Base-by-base conservation (phyloP, 1,140 invertebrate species). In the Drosophila pallidifrons region DNA sequence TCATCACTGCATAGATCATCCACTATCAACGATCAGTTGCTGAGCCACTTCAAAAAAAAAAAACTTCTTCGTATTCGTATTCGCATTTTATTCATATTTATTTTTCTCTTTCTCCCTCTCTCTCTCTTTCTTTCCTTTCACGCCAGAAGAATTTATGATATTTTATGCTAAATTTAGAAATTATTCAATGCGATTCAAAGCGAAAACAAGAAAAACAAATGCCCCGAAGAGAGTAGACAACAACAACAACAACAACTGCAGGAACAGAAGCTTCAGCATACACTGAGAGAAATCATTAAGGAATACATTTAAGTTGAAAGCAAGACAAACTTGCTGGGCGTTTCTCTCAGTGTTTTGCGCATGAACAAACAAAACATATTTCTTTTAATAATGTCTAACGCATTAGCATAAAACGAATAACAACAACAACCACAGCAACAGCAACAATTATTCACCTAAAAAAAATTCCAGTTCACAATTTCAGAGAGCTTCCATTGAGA, bases 81-180 rank as follows among this genome's bases (percentile, higher is more conserved):
- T 64, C 41, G n/a, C 49, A 52, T 41, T 77, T 71, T 78, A 81
- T 87, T 79, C 67, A 81, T 79, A 76, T 25, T 25, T 25, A 77
- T 79, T 77, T 75, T 59, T 16, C 52, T 59, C 59, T 52, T 35
- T 32, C 35, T 64, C 70, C 73, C 55, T 73, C 52, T 67, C 75
- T 58, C 64, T 63, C 7, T 38, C 20, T 46, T 15, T 65, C 41
- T 49, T 45, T 66, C 76, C 58, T 35, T 66, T 55, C 66, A 59
- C 49, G 43, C 38, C 11, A 64, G 20, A 71, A 77, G 81, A 83
- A 83, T 83, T 81, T 63, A 54, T 66, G 54, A 35, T 81, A 77
- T 77, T 79, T 74, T 74, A 74, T 88, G 83, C 83, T 87, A 87
- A 83, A 87, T 78, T 88, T 87, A 87, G 83, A 89, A 87, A 87